These are phyloP conservation scores for Sylvicapra grimmia DNA, from an alignment of 2,113 vertebrate genomes.

Conservation along the genomic window DNA sequence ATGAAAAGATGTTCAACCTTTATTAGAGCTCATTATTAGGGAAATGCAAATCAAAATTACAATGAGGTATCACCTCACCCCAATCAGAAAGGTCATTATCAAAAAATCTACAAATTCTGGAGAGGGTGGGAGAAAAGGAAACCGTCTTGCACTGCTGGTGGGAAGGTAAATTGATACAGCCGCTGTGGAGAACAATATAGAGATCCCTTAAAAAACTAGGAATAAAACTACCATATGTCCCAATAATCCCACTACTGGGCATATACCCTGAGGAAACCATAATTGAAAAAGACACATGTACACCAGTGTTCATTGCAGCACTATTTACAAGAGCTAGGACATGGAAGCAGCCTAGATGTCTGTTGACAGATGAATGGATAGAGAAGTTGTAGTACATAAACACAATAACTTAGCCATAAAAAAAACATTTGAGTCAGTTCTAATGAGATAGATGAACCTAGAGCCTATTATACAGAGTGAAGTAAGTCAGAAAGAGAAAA, in stretches of 20 bases:
- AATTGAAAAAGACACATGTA: not conserved
- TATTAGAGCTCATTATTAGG: not conserved
- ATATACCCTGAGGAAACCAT: not conserved
- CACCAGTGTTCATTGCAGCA: not conserved
- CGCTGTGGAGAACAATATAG: not conserved
- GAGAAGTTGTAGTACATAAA: not conserved
- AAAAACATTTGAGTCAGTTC: not conserved
- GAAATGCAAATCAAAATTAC: not conserved
- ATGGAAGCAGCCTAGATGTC: not conserved
- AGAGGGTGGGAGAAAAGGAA: not conserved
- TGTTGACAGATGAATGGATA: not conserved
- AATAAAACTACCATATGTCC: not conserved
- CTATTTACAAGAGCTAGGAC: not conserved
- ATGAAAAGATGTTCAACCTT: not conserved
- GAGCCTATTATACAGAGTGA: not conserved
- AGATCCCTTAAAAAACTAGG: not conserved
- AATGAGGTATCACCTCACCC: not conserved
- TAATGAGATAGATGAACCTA: not conserved
- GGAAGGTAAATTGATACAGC: not conserved
- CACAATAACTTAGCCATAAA: not conserved
- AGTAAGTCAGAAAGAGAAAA: not conserved
- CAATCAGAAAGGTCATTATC: not conserved
- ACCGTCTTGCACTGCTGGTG: not conserved
- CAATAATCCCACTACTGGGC: not conserved
- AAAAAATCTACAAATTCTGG: not conserved